A percentile compares a stretch with the other conserved stretches of the same genome.
These are phyloP conservation scores for Meriones psammophilus DNA, from an alignment of 2,797 vertebrate species.

Conservation along the genomic window DNA sequence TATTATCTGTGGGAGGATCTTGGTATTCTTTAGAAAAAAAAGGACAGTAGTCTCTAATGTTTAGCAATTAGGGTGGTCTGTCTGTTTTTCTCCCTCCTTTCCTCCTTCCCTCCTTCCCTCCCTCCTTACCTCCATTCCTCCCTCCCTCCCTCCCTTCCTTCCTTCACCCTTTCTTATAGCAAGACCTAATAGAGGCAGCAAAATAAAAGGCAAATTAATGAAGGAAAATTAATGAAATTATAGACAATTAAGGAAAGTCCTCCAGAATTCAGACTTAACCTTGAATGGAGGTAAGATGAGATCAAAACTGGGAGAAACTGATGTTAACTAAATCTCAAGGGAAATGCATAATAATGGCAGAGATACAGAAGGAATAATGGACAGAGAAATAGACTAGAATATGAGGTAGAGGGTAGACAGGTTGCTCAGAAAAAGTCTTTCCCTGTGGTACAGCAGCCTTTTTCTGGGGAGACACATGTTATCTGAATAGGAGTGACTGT, in stretches of 20 bases:
- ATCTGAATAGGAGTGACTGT: too few relatives aligned
- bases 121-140: too few relatives aligned
- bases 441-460: background rate
- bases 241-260: constrained; percentile 33
- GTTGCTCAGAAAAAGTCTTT: background rate
- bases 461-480: constrained; percentile 1
- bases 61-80: background rate
- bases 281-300: background rate
- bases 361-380: background rate
- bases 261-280: background rate
- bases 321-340: background rate
- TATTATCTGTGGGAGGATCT: constrained; percentile 28
- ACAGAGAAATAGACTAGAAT: background rate
- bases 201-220: constrained; percentile 30
- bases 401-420: background rate
- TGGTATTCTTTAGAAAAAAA: background rate
- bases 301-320: constrained; percentile 31
- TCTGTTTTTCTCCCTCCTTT: background rate
- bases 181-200: background rate
- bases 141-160: background rate
- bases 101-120: background rate
- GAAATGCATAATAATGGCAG: background rate
- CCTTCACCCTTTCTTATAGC: background rate
- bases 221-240: background rate
- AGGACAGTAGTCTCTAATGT: background rate